Evolutionary conservation across 53 echinoderm and acorn worm genomes (phyloP).

Genomic region (Henricia sp.): DNA sequence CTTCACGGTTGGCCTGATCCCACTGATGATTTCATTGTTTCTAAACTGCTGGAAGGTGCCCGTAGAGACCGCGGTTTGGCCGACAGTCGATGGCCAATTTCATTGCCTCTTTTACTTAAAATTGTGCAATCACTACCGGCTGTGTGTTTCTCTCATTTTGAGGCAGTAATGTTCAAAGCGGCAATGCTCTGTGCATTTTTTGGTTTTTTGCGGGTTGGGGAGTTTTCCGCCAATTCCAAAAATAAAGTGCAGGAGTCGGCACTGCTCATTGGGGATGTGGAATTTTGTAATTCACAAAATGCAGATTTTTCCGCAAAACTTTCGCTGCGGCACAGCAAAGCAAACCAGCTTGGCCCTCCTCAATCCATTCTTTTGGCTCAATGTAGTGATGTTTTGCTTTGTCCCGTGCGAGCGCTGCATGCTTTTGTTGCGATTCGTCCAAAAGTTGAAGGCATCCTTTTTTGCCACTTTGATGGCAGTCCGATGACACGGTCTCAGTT

Average conservation of each 20-base stretch:
- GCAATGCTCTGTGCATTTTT: background rate
- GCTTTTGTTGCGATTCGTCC: background rate
- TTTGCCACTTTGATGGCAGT: conserved; percentile 8
- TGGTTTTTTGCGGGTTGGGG: background rate
- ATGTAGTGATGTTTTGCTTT: background rate
- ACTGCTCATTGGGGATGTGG: background rate
- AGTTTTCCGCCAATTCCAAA: background rate
- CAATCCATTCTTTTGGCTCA: background rate
- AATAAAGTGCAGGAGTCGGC: background rate
- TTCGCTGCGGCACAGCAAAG: background rate
- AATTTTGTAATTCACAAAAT: background rate
- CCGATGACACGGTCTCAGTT: conserved; percentile 2
- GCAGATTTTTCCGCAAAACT: background rate
- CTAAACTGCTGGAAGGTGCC: conserved; percentile 1
- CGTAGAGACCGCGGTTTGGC: background rate
- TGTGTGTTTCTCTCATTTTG: background rate
- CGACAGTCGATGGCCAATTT: conserved; percentile 29
- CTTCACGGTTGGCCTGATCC: background rate
- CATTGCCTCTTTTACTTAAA: background rate
- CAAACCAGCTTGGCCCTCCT: background rate
- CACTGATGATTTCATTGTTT: background rate
- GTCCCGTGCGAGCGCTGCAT: background rate
- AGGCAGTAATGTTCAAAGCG: background rate
- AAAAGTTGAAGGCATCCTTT: background rate
- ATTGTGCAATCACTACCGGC: background rate